Evolutionary conservation across 2,797 vertebrate genomes (phyloP), one percentile per base, ranked within the genome.

Genomic region (Sebastes itinus): DNA sequence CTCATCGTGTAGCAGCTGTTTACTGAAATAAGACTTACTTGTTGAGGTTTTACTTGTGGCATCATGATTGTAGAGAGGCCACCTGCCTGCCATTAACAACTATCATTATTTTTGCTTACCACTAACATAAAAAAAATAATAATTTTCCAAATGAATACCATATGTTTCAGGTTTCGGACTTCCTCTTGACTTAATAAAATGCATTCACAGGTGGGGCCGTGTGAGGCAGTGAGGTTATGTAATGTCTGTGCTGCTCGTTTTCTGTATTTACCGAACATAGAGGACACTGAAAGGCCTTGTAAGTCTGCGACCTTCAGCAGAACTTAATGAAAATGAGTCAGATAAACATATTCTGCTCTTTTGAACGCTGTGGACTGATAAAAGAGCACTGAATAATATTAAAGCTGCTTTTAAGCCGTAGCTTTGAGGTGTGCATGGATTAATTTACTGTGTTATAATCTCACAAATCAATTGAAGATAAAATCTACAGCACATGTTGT

Each of bases 181-280:
- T 18, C 25, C 22, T 49, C 20, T 73, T 18, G 62, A 59, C 23
- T 72, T 30, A 27, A 62, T 20, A 5, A 67, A 56, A 68, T 46
- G 20, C 33, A 35, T 62, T 80, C 35, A 72, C 23, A 63, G 65
- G 56, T 61, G 30, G 28, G 74, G 58, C 75, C 30, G 13, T 58
- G 16, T 69, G 28, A 56, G 14, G n/a, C 64, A 13, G 10, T 14
- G 35, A 69, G 77, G 59, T 72, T 79, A 56, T 55, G 59, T 28
- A 28, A 68, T 32, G 16, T 69, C 46, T 59, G 46, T 42, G 42
- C 42, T 63, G 58, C 30, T 75, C 23, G 27, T 35, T 61, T 75
- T 75, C 63, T 75, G 46, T 75, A 23, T 84, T 84, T 71, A 64
- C 62, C 38, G 55, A 87, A 81, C 55, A 23, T 56, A 28, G 69